These are phyloP conservation scores for Pseudorhiza aurosa DNA, from an alignment of 30 jellyfish, hydroid and myxozoan genomes.

Conservation along the genomic window DNA sequence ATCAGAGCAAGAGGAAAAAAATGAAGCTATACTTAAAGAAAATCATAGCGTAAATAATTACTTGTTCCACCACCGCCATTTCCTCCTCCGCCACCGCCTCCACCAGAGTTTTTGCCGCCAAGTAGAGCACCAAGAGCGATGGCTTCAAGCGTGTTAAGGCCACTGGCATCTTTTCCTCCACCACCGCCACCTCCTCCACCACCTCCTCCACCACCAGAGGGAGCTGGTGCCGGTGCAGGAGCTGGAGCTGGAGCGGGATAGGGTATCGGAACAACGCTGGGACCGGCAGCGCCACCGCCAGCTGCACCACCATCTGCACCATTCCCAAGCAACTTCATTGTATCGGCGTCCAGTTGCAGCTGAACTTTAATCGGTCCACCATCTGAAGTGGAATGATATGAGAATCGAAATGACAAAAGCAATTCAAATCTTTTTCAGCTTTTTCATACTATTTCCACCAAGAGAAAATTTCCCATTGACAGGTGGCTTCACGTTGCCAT, in stretches of 20 bases:
- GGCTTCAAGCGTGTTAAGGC: constrained; percentile 84
- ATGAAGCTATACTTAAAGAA: no score
- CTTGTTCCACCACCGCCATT: constrained; percentile 76
- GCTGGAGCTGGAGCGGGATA: constrained; percentile 84
- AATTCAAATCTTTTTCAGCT: no score
- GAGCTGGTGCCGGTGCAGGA: constrained; percentile 82
- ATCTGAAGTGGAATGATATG: neutral
- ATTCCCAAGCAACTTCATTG: constrained; percentile 84
- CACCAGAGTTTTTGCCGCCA: constrained; percentile 78
- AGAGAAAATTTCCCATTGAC: no score
- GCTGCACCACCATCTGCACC: constrained; percentile 88
- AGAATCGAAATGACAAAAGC: no score
- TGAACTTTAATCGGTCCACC: constrained; percentile 90
- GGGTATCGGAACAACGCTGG: constrained; percentile 66
- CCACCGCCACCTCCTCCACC: constrained; percentile 87
- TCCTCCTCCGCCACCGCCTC: constrained; percentile 72
- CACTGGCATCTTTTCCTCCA: constrained; percentile 76
- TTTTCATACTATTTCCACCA: no score
- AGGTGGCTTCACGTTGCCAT: no score
- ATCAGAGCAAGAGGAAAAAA: neutral
- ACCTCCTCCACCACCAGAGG: constrained; percentile 68
- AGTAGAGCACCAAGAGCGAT: constrained; percentile 93
- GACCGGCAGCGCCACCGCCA: constrained; percentile 65
- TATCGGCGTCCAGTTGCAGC: constrained; percentile 84
- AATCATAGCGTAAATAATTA: no score